A percentile compares a stretch with the other conserved stretches of the same genome.
Evolutionary conservation across 2,888 invertebrate species (phyloP).

Genomic region (Scrobipalpa costella): DNA sequence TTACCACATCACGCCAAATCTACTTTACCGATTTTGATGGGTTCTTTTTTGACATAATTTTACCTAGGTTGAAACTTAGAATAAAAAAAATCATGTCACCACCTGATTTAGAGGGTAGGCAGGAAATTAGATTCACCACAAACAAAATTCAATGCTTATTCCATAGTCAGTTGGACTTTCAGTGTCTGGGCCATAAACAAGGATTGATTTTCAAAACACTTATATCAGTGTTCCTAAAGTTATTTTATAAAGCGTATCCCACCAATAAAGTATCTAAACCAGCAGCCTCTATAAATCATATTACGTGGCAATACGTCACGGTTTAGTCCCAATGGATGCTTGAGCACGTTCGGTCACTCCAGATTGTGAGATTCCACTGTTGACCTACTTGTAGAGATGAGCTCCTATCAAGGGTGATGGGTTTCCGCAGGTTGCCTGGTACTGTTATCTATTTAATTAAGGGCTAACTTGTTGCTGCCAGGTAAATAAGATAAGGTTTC

Average conservation of each 20-base stretch:
- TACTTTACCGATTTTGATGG: too few species aligned
- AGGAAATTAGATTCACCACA: too few species aligned
- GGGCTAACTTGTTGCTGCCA: constrained; percentile 5
- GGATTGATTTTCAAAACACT: not conserved
- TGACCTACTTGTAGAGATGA: constrained; percentile 28
- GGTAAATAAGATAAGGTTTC: not conserved
- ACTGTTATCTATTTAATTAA: not conserved
- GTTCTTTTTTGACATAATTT: too few species aligned
- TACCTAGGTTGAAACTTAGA: too few species aligned
- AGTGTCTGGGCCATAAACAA: too few species aligned
- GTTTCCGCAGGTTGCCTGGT: not conserved
- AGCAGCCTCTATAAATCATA: constrained; percentile 7
- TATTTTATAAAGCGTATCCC: not conserved
- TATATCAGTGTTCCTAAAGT: not conserved
- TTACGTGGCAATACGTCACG: not conserved
- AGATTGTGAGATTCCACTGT: constrained; percentile 21
- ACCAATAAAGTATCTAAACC: not conserved
- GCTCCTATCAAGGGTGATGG: not conserved
- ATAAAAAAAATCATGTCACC: too few species aligned
- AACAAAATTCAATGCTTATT: too few species aligned
- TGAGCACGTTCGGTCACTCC: constrained; percentile 33
- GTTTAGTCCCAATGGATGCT: constrained; percentile 30
- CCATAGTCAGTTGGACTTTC: too few species aligned
- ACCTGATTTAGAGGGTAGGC: too few species aligned
- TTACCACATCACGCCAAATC: too few species aligned